Base-by-base conservation (phyloP, 2,888 invertebrate genomes). In the Lithophane leautieri region DNA sequence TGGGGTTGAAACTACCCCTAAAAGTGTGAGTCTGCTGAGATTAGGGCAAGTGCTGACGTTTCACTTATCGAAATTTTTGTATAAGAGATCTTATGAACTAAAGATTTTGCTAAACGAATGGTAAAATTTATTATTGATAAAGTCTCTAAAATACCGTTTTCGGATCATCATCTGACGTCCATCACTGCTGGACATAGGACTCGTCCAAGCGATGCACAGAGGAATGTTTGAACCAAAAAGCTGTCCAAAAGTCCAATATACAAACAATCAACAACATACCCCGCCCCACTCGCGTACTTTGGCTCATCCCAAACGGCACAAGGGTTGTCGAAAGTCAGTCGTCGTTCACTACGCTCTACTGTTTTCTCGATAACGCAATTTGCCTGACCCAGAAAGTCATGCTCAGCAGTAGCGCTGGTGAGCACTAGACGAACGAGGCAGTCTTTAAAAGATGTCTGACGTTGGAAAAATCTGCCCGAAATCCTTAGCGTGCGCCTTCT, bases 41-140 rank as follows among this genome's bases (percentile, higher is more conserved):
- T 77, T 81, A 73, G 40, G 70, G 71, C 62, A 66, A 76, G 60
- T 79, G 84, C 84, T 85, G 87, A 81, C 84, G 44, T 61, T 68
- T 58, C 67, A 56, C 65, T 40, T 50, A 67, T 78, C 83, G 77
- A 76, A 82, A 83, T 84, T 87, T 86, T 86, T 78, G 74, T 79
- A 62, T 84, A 67, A 81, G 73, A 52, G 22, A 14, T 7, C 6
- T 34, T 11, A 19, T 44, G 0, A 34, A 68, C 42, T 16, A 4
- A 71, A 68, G 54, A 71, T 52, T 71, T 67, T 67, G 40, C 28
- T 12, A 44, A 16, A 16, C 4, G 16, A 42, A 50, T 66, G 14
- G 9, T 50, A 50, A 25, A 19, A n/a, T n/a, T n/a, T 34, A 34
- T 40, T 40, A 40, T 62, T 62, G 8, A 12, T 14, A 34, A 0